These are phyloP conservation scores for Chloromyia formosa DNA, from an alignment of 2,888 invertebrate species.

Conservation along the genomic window DNA sequence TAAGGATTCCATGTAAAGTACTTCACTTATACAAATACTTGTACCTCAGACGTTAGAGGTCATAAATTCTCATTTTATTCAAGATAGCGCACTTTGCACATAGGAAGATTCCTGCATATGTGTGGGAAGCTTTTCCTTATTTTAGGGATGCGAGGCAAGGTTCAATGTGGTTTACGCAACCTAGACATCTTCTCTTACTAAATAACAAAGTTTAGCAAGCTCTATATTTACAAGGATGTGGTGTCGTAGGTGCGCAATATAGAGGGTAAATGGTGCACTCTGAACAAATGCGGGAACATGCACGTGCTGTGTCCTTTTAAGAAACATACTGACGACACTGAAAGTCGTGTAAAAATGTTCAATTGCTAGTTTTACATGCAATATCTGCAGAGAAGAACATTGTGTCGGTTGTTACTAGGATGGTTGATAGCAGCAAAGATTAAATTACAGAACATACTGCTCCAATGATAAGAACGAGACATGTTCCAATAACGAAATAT, in stretches of 20 bases:
- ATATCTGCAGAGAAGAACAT: no score
- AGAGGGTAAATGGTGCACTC: background rate
- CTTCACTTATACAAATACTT: constrained; percentile 23
- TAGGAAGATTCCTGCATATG: background rate
- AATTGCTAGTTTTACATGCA: background rate
- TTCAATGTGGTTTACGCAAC: constrained; percentile 9
- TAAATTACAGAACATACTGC: no score
- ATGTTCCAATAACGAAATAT: no score
- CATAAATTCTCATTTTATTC: constrained; percentile 45
- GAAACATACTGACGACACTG: constrained; percentile 11
- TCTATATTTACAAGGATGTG: no score
- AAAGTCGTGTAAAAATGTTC: constrained; percentile 9
- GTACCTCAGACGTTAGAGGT: constrained; percentile 12
- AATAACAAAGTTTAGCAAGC: background rate
- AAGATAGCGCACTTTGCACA: background rate
- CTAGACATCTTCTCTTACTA: constrained; percentile 10
- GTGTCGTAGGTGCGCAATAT: no score
- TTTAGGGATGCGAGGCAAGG: background rate
- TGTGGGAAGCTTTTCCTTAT: background rate
- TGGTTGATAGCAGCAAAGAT: no score
- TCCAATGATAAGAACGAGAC: no score
- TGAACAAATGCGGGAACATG: background rate
- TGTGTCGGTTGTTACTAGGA: no score
- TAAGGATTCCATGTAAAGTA: constrained; percentile 4
- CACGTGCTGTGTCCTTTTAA: background rate